These are phyloP conservation scores for Drosophila takahashii DNA, from an alignment of 1,140 invertebrate genomes.

Conservation along the genomic window DNA sequence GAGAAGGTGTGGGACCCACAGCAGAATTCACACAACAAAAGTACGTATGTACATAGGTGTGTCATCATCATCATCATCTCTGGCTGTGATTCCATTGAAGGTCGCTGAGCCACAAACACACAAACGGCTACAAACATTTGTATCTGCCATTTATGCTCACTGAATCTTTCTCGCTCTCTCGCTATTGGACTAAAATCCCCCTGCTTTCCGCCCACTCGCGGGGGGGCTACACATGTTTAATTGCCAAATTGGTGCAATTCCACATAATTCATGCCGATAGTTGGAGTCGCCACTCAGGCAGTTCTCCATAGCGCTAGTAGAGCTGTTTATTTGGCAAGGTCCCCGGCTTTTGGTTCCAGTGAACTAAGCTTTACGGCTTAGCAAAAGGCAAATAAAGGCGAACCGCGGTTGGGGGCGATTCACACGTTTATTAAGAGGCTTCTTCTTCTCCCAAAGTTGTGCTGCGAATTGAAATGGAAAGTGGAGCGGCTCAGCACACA, in stretches of 20 bases:
- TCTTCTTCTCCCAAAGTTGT: slow-evolving; percentile 26
- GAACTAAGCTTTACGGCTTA: slow-evolving; percentile 43
- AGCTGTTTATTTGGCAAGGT: slow-evolving; percentile 60
- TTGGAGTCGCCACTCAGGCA: slow-evolving; percentile 14
- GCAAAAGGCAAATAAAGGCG: slow-evolving; percentile 18
- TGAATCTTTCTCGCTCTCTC: slow-evolving; percentile 16
- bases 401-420: slow-evolving; percentile 36
- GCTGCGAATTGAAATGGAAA: slow-evolving; percentile 68
- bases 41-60: slow-evolving; percentile 58
- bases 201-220: slow-evolving; percentile 41
- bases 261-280: slow-evolving; percentile 75
- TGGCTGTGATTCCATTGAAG: slow-evolving; percentile 69
- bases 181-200: slow-evolving; percentile 13
- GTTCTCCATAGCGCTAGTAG: slow-evolving; percentile 14
- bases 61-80: slow-evolving; percentile 64
- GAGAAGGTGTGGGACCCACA: slow-evolving; percentile 70
- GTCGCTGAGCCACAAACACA: slow-evolving; percentile 33
- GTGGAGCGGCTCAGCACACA: slow-evolving; percentile 34
- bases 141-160: slow-evolving; percentile 71
- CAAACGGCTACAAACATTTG: slow-evolving; percentile 37
- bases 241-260: slow-evolving; percentile 82
- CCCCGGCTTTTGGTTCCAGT: slow-evolving; percentile 35
- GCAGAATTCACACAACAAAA: slow-evolving; percentile 25
- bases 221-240: slow-evolving; percentile 66
- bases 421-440: slow-evolving; percentile 70